These are phyloP conservation scores for Polymixis flavicincta DNA, from an alignment of 2,888 invertebrate species.

Conservation along the genomic window DNA sequence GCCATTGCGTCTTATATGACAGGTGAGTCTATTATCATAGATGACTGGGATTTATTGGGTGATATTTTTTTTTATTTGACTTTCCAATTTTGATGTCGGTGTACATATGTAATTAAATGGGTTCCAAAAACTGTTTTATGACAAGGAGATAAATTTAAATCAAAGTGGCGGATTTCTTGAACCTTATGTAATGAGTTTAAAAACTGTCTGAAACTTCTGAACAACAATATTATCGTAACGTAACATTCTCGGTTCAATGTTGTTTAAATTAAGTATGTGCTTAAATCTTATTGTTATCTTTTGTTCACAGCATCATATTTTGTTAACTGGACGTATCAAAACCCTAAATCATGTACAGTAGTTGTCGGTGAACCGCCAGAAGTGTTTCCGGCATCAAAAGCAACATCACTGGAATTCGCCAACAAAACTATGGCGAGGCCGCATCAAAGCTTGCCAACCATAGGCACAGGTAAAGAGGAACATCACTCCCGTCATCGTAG, in stretches of 20 bases:
- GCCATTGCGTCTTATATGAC: constrained; percentile 96
- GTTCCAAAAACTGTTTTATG: too few species aligned
- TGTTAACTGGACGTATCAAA: constrained; percentile 96
- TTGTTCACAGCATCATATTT: constrained; percentile 93
- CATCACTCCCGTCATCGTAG: constrained; percentile 93
- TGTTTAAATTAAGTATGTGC: constrained; percentile 29
- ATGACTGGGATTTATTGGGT: background rate
- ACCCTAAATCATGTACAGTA: constrained; percentile 95
- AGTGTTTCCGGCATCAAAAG: constrained; percentile 92
- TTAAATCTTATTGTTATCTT: constrained; percentile 32
- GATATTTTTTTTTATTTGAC: background rate
- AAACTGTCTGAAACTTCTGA: constrained; percentile 32
- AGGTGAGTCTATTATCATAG: constrained; percentile 89
- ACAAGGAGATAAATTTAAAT: constrained; percentile 20
- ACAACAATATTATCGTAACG: constrained; percentile 37
- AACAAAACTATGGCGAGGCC: constrained; percentile 93
- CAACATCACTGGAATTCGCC: constrained; percentile 92
- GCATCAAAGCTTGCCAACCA: constrained; percentile 91
- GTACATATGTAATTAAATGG: too few species aligned
- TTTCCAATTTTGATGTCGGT: background rate
- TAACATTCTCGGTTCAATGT: constrained; percentile 37
- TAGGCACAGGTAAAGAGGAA: constrained; percentile 89
- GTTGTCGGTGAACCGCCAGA: constrained; percentile 95
- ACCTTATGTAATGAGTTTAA: constrained; percentile 35
- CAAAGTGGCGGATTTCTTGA: constrained; percentile 9